Evolutionary conservation across 2,113 vertebrate genomes (phyloP), one percentile per base, ranked within the genome.

Genomic region (Progne subis): DNA sequence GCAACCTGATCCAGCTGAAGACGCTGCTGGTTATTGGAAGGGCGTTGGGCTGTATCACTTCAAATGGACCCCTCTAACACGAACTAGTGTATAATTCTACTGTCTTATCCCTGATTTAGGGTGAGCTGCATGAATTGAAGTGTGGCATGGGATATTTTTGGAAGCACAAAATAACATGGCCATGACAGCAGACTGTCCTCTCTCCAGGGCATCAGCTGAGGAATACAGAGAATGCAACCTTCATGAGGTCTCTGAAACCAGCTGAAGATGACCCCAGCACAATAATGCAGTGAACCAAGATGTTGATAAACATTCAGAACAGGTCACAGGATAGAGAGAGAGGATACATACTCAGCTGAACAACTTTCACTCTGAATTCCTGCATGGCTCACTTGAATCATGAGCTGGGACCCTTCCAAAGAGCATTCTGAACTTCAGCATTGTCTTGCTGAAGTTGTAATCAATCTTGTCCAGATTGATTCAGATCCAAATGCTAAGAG

Each of bases 1-100:
- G 52, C 21, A 65, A 52, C 21, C 37, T 23, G 21, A 65, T 44
- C 32, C 46, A 59, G 15, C 6, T 24, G 15, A 81, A 65, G 44
- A 44, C 31, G 12, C 4, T 34, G 31, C 50, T 56, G 85, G 20
- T 72, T 43, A 16, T 23, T 50, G 31, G 14, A 50, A 18, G 15
- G 18, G 1, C 0, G 0, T 5, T 57, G 25, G 25, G 26, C 31
- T 57, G 8, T 5, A 44, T 32, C 21, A 32, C 9, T 46, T 61
- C 32, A 24, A 61, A 47, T 19, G 47, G n/a, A 46, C 10, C 18
- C 18, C 61, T 61, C n/a, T 47, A 39, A 61, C 8, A 15, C 14
- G 47, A 72, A 56, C 20, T 65, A 44, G 12, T 37, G 32, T 59
- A 44, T 52, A 23, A 72, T 32, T 75, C 49, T 53, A 16, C 39